Evolutionary conservation across 2,113 vertebrate species (phyloP), one percentile per base, ranked within the genome.

Genomic region (Diphyllodes magnificus): DNA sequence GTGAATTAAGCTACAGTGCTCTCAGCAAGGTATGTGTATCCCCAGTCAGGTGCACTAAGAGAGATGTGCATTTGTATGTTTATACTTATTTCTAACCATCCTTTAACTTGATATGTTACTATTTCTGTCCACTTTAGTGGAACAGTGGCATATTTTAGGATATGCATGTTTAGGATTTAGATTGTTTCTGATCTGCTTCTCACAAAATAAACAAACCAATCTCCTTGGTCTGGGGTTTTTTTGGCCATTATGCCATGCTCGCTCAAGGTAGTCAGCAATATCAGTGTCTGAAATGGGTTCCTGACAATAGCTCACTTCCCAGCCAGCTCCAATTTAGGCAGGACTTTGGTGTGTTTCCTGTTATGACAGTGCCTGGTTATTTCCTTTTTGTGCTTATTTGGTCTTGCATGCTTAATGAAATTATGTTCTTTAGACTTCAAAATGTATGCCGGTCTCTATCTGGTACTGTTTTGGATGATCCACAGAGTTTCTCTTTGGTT

Each of bases 231-330:
- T 89, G 53, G 33, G 17, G 1, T 16, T 44, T 60, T 18, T 81
- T 86, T 79, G 40, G 47, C 63, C 30, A 40, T 23, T 76, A 54
- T 82, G 60, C 64, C 60, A 51, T 42, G 50, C 47, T 89, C 84
- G 45, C 44, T 92, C 25, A 77, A 85, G 57, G 44, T n/a, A 76
- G 44, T 60, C 19, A 11, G 54, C 66, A 51, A 14, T 84, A 68
- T 86, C 66, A 69, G 73, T 71, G 49, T 90, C 87, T 77, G 42
- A 89, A 94, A 28, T 1, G 7, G 16, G 39, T 51, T 80, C 33
- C 49, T 95, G 82, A 97, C 95, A 97, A 95, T 95, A 95, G 86
- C 60, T 72, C 30, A 60, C 64, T 97, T 97, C 83, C 93, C 80
- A 96, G 96, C 91, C 96, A 97, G 83, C 73, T 85, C 71, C 65